Evolutionary conservation across 2,797 vertebrate genomes (phyloP).

Genomic region (Phalloptychus januarius): DNA sequence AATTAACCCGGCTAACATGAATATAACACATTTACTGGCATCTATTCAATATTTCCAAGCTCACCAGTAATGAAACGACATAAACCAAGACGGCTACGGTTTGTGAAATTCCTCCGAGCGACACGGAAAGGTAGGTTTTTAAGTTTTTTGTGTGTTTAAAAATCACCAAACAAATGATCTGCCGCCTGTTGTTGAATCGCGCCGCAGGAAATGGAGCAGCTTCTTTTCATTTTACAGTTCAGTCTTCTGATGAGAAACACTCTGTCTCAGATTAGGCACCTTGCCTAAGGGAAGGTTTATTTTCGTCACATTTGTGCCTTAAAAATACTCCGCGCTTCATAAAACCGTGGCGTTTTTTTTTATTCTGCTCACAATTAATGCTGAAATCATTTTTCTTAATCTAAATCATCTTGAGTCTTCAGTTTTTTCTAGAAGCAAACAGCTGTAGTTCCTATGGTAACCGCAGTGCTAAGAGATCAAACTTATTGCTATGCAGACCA

Average conservation of each 20-base stretch:
- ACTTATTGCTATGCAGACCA: slow-evolving; percentile 63
- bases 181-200: slow-evolving; percentile 16
- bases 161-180: slow-evolving; percentile 42
- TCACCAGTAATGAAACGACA: neutral
- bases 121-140: neutral
- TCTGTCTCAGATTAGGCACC: slow-evolving; percentile 55
- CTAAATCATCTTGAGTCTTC: slow-evolving; percentile 44
- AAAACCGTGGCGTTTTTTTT: slow-evolving; percentile 39
- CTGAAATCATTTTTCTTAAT: slow-evolving; percentile 23
- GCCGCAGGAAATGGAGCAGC: slow-evolving; percentile 29
- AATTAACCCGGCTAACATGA: neutral
- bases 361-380: slow-evolving; percentile 40
- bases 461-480: slow-evolving; percentile 67
- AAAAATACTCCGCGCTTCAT: slow-evolving; percentile 37
- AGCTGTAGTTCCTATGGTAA: slow-evolving; percentile 79
- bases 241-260: slow-evolving; percentile 46
- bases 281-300: slow-evolving; percentile 49
- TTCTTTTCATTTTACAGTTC: slow-evolving; percentile 36
- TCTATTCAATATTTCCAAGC: neutral
- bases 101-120: neutral
- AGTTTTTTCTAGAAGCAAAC: slow-evolving; percentile 48
- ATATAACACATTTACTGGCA: neutral
- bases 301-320: slow-evolving; percentile 44
- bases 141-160: slow-evolving; percentile 9
- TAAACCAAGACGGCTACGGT: neutral